Percentiles rank a stretch among this genome's conserved stretches.
These are phyloP conservation scores for Polyergus mexicanus DNA, from an alignment of 1,140 invertebrate genomes.

Conservation along the genomic window DNA sequence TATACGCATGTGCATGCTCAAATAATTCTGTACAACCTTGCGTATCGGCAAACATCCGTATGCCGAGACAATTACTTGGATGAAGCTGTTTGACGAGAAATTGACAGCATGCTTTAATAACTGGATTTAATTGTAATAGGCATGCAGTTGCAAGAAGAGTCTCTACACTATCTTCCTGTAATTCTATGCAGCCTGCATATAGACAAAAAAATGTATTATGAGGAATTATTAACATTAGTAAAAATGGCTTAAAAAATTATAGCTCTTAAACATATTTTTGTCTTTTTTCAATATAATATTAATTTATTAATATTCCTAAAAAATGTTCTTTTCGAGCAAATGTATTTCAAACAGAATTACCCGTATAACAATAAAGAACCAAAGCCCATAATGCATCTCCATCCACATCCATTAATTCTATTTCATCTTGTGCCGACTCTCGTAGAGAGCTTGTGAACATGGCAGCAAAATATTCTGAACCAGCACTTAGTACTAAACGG, in stretches of 20 bases:
- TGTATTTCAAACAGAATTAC: slow-evolving; percentile 82
- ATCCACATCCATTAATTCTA: slow-evolving; percentile 94
- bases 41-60: slow-evolving; percentile 96
- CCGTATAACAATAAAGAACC: slow-evolving; percentile 96
- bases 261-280: background rate
- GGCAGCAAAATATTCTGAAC: slow-evolving; percentile 97
- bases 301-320: background rate
- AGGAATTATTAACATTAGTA: slow-evolving; percentile 6
- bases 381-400: slow-evolving; percentile 94
- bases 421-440: slow-evolving; percentile 94
- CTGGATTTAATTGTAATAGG: slow-evolving; percentile 94
- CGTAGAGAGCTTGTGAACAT: slow-evolving; percentile 96
- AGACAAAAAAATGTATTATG: slow-evolving; percentile 23
- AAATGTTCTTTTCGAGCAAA: slow-evolving; percentile 2
- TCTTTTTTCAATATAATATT: slow-evolving; percentile 21
- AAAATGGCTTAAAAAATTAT: slow-evolving; percentile 18
- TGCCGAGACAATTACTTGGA: slow-evolving; percentile 97
- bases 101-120: slow-evolving; percentile 95
- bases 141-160: slow-evolving; percentile 94
- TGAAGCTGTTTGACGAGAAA: slow-evolving; percentile 97
- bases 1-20: slow-evolving; percentile 92
- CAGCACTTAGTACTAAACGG: slow-evolving; percentile 93
- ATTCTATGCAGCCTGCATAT: slow-evolving; percentile 89
- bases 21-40: slow-evolving; percentile 94
- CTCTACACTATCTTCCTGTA: slow-evolving; percentile 94